A percentile compares a stretch with the other conserved stretches of the same genome.
These are phyloP conservation scores for Aromia moschata DNA, from an alignment of 2,888 invertebrate species.

Conservation along the genomic window DNA sequence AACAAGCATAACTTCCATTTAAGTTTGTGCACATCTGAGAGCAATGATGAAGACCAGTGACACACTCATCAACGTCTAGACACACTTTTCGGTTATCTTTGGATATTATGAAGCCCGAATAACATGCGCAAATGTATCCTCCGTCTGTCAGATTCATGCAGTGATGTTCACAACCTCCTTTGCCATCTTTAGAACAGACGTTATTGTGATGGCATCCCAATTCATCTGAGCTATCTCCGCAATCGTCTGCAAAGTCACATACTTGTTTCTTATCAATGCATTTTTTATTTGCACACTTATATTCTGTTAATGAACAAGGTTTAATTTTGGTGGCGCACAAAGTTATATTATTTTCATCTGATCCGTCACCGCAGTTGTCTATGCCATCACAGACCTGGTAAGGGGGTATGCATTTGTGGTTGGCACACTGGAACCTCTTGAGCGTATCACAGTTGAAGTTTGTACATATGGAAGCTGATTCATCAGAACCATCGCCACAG, in stretches of 20 bases:
- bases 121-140: conserved; percentile 92
- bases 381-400: conserved; percentile 91
- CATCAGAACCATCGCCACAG: conserved; percentile 92
- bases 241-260: conserved; percentile 91
- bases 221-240: conserved; percentile 90
- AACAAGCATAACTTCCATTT: conserved; percentile 89
- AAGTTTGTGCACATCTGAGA: conserved; percentile 93
- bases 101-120: conserved; percentile 84
- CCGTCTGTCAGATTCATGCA: conserved; percentile 85
- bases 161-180: conserved; percentile 91
- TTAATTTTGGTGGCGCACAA: conserved; percentile 80
- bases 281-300: conserved; percentile 86
- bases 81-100: conserved; percentile 84
- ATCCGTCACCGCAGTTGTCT: conserved; percentile 94
- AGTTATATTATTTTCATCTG: conserved; percentile 95
- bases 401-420: conserved; percentile 85
- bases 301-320: conserved; percentile 81
- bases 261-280: conserved; percentile 82
- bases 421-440: conserved; percentile 88
- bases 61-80: conserved; percentile 90
- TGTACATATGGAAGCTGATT: conserved; percentile 80
- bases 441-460: conserved; percentile 87
- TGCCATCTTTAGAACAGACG: conserved; percentile 67
- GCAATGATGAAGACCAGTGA: conserved; percentile 84
- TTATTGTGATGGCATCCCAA: conserved; percentile 83